Evolutionary conservation across 2,113 vertebrate genomes (phyloP).

Genomic region (Tapirus terrestris): DNA sequence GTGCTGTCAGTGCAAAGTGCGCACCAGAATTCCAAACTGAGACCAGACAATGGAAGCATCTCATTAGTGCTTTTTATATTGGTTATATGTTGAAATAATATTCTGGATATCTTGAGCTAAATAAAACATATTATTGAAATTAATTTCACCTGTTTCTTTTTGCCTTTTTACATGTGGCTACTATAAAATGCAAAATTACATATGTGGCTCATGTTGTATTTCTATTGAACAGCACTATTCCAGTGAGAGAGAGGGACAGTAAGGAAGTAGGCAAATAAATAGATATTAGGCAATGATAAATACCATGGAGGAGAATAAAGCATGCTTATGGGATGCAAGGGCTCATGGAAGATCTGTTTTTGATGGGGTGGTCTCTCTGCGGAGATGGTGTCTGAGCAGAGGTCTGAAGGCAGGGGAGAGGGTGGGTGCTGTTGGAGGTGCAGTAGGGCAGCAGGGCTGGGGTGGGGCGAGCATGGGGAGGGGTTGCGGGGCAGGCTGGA

Average conservation of each 20-base stretch:
- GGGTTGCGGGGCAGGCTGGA: too few relatives aligned
- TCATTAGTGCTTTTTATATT: not conserved
- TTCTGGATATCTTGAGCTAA: not conserved
- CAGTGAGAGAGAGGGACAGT: not conserved
- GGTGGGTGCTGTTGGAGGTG: too few relatives aligned
- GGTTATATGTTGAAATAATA: not conserved
- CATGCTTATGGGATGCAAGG: accelerated
- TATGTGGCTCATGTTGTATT: not conserved
- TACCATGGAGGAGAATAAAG: too few relatives aligned
- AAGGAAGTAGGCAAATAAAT: not conserved
- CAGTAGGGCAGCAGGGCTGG: not conserved
- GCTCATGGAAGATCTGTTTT: not conserved
- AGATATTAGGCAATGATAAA: not conserved
- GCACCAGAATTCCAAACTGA: not conserved
- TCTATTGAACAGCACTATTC: not conserved
- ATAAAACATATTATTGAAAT: not conserved
- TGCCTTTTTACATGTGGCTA: not conserved
- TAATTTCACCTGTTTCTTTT: not conserved
- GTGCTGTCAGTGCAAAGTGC: not conserved
- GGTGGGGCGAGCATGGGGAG: too few relatives aligned
- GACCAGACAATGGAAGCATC: not conserved
- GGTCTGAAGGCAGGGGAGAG: not conserved
- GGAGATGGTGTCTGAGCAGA: not conserved
- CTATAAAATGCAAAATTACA: not conserved
- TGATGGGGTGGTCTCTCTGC: not conserved